These are phyloP conservation scores for Pseudolycoriella hygida DNA, from an alignment of 2,888 invertebrate genomes.

Conservation along the genomic window DNA sequence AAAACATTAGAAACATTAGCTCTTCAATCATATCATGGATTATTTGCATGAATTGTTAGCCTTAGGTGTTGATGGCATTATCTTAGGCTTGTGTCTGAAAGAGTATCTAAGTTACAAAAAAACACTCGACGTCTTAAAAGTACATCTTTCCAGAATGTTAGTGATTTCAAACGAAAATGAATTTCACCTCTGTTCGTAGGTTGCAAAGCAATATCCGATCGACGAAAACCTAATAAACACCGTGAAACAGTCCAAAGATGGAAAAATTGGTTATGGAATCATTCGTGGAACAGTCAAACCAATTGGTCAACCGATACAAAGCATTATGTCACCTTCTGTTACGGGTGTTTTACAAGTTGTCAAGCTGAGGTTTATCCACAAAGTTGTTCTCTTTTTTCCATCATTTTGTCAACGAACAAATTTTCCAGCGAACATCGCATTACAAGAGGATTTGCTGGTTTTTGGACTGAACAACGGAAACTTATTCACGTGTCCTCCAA, in stretches of 20 bases:
- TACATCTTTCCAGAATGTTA: conserved; percentile 18
- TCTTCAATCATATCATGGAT: too few relatives aligned
- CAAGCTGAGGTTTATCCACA: conserved; percentile 31
- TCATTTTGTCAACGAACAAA: too few relatives aligned
- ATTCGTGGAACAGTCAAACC: conserved; percentile 59
- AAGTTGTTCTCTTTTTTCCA: neutral
- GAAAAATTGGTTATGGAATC: conserved; percentile 54
- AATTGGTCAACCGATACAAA: conserved; percentile 54
- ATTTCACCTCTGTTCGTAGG: neutral
- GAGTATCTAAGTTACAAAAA: conserved; percentile 59
- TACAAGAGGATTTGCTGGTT: conserved; percentile 66
- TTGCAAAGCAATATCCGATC: conserved; percentile 48
- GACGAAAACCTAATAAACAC: conserved; percentile 42
- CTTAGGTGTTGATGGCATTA: conserved; percentile 54
- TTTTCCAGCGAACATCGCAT: conserved; percentile 55
- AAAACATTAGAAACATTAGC: too few relatives aligned
- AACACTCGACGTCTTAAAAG: conserved; percentile 51
- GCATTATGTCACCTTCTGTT: conserved; percentile 51
- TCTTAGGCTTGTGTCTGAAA: conserved; percentile 53
- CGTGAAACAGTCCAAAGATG: conserved; percentile 41
- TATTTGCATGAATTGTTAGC: conserved; percentile 40
- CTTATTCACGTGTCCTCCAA: conserved; percentile 63
- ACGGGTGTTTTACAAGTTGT: conserved; percentile 65
- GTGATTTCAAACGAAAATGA: neutral
- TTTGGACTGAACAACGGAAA: conserved; percentile 69